These are phyloP conservation scores for Empidonax traillii DNA, from an alignment of 2,113 vertebrate genomes.

Conservation along the genomic window DNA sequence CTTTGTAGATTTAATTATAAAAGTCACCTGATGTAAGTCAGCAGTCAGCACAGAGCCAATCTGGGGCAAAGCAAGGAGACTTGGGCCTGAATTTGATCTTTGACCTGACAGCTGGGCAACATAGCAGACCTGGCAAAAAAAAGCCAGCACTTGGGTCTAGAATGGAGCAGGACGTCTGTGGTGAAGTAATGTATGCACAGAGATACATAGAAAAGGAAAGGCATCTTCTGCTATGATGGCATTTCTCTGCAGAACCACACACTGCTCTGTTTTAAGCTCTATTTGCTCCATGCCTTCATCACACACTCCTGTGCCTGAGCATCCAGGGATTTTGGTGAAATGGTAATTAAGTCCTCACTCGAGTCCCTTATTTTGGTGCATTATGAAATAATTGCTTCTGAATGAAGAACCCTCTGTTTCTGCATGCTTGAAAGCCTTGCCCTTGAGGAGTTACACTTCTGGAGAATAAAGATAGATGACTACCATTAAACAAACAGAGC, in stretches of 20 bases:
- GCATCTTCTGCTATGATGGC: not conserved
- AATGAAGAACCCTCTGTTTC: slow-evolving; percentile 19
- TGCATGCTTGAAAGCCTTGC: slow-evolving; percentile 36
- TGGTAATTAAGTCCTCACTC: slow-evolving; percentile 39
- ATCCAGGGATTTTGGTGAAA: slow-evolving; percentile 22
- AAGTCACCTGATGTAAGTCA: not conserved
- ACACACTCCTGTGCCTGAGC: not conserved
- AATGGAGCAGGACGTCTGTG: not conserved
- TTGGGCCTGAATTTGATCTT: not conserved
- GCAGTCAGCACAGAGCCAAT: not conserved
- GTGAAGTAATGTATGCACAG: not conserved
- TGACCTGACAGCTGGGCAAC: not conserved
- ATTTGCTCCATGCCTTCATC: not conserved
- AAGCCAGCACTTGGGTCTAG: not conserved
- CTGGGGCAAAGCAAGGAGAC: not conserved
- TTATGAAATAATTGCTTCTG: slow-evolving; percentile 43
- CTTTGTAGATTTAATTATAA: not conserved
- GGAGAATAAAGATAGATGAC: slow-evolving; percentile 52
- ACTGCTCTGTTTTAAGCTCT: not conserved
- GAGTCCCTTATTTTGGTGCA: not conserved
- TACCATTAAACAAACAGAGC: slow-evolving; percentile 45
- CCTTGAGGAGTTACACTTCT: slow-evolving; percentile 38
- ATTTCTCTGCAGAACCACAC: not conserved
- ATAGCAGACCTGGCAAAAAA: not conserved
- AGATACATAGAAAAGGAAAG: not conserved